A percentile compares a stretch with the other conserved stretches of the same genome.
These are phyloP conservation scores for Pachypsylla venusta DNA, from an alignment of 1,140 invertebrate species.

Conservation along the genomic window DNA sequence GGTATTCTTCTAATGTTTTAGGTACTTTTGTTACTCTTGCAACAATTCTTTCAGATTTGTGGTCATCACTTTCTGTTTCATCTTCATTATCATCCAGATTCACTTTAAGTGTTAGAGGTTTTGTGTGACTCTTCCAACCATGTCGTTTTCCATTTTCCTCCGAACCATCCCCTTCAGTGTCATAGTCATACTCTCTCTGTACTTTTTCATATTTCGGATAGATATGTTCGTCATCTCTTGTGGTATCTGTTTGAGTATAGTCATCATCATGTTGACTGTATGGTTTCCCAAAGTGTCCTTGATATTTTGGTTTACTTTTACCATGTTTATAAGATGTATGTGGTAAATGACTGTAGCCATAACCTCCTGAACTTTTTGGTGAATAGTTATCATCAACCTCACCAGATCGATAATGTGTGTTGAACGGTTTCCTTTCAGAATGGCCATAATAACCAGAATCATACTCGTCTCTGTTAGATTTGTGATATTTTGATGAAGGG, in stretches of 20 bases:
- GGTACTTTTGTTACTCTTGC: slow-evolving; percentile 4
- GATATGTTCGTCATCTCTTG: background rate
- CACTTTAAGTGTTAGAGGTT: background rate
- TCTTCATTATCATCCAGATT: background rate
- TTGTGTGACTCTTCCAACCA: background rate
- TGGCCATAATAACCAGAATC: background rate
- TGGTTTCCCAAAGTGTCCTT: background rate
- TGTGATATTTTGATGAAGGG: background rate
- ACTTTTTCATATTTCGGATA: background rate
- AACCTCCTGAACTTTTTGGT: background rate
- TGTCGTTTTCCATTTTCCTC: background rate
- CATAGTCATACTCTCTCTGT: background rate
- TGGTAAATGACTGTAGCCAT: background rate
- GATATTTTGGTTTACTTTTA: background rate
- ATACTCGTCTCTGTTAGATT: background rate
- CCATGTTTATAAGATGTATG: background rate
- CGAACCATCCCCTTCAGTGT: background rate
- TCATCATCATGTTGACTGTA: background rate
- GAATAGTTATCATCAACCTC: background rate
- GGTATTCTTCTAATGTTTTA: slow-evolving; percentile 14
- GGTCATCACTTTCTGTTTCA: background rate
- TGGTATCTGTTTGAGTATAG: background rate
- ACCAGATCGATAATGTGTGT: background rate
- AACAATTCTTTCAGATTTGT: background rate
- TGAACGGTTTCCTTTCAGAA: background rate